Base-by-base conservation (phyloP, 2,113 vertebrate species). In the Vidua chalybeata region DNA sequence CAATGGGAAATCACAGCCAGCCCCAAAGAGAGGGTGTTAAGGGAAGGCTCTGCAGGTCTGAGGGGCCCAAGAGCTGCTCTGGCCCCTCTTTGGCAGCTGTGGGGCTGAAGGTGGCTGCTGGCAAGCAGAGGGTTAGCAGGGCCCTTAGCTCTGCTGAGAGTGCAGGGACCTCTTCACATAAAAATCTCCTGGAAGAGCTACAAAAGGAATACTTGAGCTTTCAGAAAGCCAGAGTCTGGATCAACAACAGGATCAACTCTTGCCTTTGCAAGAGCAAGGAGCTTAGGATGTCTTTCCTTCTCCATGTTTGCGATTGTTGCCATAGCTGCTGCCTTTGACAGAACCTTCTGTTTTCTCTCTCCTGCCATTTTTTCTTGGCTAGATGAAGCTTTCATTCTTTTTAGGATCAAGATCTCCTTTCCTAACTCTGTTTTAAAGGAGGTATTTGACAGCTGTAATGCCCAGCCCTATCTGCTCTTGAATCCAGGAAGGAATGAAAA, bases 321-420 rank as follows among this genome's bases (percentile, higher is more conserved):
- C 62, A 67, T 62, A 91, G 93, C 18, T 37, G 72, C 82, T 83
- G 59, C 69, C 87, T 89, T 66, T 77, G 90, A 74, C 43, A 55
- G 68, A 71, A 24, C 82, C 89, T 88, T 84, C 80, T 69, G 58
- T 52, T 90, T 82, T 79, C 35, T 83, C 37, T 92, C 73, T 91
- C 30, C 58, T 91, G 81, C 54, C 76, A 24, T 95, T 71, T 85
- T 74, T 95, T 67, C 77, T 94, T 95, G 90, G 74, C 75, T 84
- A 75, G 15, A 71, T 91, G 68, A 76, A 78, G 68, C 68, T 83
- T 91, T 85, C 9, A 4, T 73, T 78, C 75, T 64, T 78, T 87
- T 77, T 63, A 62, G 58, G 31, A 55, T 90, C 68, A 85, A 87
- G 71, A 43, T 68, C 54, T 94, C 37, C 51, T 56, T 80, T 58